A percentile compares a stretch with the other conserved stretches of the same genome.
These are phyloP conservation scores for Carterocephalus palaemon DNA, from an alignment of 2,888 invertebrate genomes.

Conservation along the genomic window DNA sequence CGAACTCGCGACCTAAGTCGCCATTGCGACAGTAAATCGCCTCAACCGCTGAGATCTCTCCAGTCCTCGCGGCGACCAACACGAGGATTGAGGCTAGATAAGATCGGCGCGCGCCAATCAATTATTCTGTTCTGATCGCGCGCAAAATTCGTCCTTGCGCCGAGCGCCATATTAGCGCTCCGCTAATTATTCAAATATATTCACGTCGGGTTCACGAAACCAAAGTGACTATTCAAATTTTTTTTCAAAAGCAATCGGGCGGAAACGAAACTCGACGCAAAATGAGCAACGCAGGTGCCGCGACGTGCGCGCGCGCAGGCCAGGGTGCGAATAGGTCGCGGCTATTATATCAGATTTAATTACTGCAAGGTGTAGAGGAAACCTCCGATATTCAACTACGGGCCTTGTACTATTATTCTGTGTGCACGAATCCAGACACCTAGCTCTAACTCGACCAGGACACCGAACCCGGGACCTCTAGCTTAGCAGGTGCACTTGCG, in stretches of 20 bases:
- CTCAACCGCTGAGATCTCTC: constrained; percentile 9
- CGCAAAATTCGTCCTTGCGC: constrained; percentile 73
- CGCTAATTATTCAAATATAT: constrained; percentile 71
- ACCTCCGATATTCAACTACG: too few relatives aligned
- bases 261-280: constrained; percentile 53
- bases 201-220: constrained; percentile 57
- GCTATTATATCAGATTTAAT: too few relatives aligned
- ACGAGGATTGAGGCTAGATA: constrained; percentile 32
- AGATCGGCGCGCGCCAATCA: constrained; percentile 29
- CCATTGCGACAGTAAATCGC: too few relatives aligned
- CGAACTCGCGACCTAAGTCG: too few relatives aligned
- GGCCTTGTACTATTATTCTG: too few relatives aligned
- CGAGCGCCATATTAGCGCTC: constrained; percentile 50
- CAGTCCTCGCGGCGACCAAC: constrained; percentile 25
- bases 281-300: constrained; percentile 33
- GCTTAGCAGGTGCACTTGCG: too few relatives aligned
- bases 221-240: constrained; percentile 56
- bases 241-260: constrained; percentile 52
- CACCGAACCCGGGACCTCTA: too few relatives aligned
- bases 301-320: constrained; percentile 14
- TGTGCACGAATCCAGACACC: too few relatives aligned
- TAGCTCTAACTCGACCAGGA: too few relatives aligned
- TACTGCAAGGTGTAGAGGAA: too few relatives aligned
- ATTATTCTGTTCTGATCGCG: constrained; percentile 57
- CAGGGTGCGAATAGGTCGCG: background rate